Evolutionary conservation across 2,113 vertebrate genomes (phyloP).

Genomic region (Petrocephalus microphthalmus): DNA sequence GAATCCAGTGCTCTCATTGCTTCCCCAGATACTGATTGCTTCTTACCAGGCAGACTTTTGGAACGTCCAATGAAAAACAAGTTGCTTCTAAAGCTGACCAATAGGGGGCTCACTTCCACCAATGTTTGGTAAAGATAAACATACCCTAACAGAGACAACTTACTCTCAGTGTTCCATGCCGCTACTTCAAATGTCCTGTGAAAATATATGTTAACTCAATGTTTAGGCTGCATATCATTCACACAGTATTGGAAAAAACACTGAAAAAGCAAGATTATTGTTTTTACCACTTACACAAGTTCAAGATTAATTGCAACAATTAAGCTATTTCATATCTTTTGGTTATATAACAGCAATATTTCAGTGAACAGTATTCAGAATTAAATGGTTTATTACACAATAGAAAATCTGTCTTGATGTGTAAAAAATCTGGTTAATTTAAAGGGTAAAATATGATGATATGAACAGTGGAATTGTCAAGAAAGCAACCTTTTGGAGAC

Average conservation of each 20-base stretch:
- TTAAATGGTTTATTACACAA: background rate
- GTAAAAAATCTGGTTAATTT: background rate
- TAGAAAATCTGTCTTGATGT: background rate
- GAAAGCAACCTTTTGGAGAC: background rate
- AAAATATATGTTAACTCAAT: background rate
- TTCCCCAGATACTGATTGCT: background rate
- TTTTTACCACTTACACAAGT: background rate
- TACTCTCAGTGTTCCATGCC: background rate
- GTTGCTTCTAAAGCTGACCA: background rate
- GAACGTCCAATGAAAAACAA: background rate
- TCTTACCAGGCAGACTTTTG: background rate
- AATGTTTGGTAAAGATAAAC: background rate
- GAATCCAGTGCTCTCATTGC: background rate
- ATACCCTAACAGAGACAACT: background rate
- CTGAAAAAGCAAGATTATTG: background rate
- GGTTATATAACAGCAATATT: background rate
- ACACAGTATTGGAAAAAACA: background rate
- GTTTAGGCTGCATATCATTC: background rate
- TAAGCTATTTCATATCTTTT: background rate
- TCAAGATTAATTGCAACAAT: background rate
- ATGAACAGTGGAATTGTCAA: background rate
- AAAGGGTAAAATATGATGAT: background rate
- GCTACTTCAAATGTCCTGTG: background rate
- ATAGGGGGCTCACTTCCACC: background rate
- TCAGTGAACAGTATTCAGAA: background rate